Percentiles rank a stretch among this genome's conserved stretches.
Conservation (phyloP, 2,888 invertebrate species). For the Megamerina dolium region DNA sequence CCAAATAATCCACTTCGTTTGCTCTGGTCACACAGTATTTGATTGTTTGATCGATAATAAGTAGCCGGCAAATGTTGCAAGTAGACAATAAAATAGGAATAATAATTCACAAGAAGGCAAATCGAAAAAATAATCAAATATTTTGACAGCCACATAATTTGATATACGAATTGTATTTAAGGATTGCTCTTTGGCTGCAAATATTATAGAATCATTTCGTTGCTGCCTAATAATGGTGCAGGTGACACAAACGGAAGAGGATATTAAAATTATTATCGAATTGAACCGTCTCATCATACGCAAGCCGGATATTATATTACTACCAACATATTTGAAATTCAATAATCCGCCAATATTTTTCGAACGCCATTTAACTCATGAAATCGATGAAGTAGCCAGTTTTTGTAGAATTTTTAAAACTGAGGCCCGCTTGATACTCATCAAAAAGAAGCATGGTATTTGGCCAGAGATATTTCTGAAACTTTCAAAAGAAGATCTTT, state of each 20-base stretch:
- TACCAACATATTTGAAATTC: constrained; percentile 44
- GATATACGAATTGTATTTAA: too few relatives aligned
- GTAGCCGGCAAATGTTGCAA: too few relatives aligned
- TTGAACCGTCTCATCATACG: constrained; percentile 40
- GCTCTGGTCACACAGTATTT: too few relatives aligned
- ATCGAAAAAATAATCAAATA: too few relatives aligned
- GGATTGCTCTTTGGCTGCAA: too few relatives aligned
- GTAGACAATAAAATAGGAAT: too few relatives aligned
- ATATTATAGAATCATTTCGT: too few relatives aligned
- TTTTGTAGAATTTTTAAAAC: constrained; percentile 44
- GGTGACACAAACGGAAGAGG: constrained; percentile 45
- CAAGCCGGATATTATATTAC: constrained; percentile 43
- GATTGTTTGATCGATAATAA: too few relatives aligned
- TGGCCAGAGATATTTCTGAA: constrained; percentile 44
- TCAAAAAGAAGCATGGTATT: constrained; percentile 40
- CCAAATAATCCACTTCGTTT: too few relatives aligned
- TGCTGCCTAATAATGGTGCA: too few relatives aligned
- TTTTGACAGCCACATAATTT: too few relatives aligned
- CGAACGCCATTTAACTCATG: constrained; percentile 42
- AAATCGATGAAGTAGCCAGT: constrained; percentile 44
- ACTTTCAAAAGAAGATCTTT: constrained; percentile 36
- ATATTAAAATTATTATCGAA: constrained; percentile 45
- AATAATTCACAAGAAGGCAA: too few relatives aligned
- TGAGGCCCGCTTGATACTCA: constrained; percentile 42
- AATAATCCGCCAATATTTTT: constrained; percentile 48